These are phyloP conservation scores for Tetragonula carbonaria DNA, from an alignment of 2,888 invertebrate genomes.

Conservation along the genomic window DNA sequence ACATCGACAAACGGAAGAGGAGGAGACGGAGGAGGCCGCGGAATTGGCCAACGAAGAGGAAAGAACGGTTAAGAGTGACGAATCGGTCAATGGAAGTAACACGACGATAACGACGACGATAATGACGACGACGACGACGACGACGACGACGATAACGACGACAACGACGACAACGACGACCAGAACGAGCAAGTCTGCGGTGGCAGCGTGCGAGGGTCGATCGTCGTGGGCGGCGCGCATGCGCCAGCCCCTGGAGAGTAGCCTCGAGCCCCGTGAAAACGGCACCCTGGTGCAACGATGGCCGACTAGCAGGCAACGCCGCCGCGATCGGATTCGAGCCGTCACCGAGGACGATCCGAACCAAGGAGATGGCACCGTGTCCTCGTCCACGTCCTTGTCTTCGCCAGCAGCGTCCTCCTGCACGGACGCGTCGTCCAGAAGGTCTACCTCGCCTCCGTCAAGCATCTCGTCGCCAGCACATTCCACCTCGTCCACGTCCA, in stretches of 20 bases:
- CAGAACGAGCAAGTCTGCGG: slow-evolving; percentile 59
- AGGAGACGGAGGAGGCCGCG: neutral
- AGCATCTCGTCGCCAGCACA: slow-evolving; percentile 59
- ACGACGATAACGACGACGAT: slow-evolving; percentile 17
- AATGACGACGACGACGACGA: neutral
- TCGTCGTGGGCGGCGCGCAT: slow-evolving; percentile 81
- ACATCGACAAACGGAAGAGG: slow-evolving; percentile 49
- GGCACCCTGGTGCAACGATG: slow-evolving; percentile 82
- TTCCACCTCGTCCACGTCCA: slow-evolving; percentile 45
- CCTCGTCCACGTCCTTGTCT: slow-evolving; percentile 56
- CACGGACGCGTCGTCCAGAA: slow-evolving; percentile 51
- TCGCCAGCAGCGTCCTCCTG: slow-evolving; percentile 59
- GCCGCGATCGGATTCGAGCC: slow-evolving; percentile 26
- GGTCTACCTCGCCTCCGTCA: slow-evolving; percentile 60
- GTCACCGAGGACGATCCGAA: slow-evolving; percentile 20
- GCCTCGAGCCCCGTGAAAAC: slow-evolving; percentile 78
- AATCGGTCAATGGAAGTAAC: slow-evolving; percentile 26
- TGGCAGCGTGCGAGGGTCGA: slow-evolving; percentile 72
- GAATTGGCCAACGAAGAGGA: slow-evolving; percentile 45
- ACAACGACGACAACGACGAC: slow-evolving; percentile 36
- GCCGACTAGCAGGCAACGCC: slow-evolving; percentile 54
- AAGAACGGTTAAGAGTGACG: neutral
- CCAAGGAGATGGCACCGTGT: slow-evolving; percentile 19
- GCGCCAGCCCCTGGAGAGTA: slow-evolving; percentile 84
- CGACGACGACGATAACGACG: slow-evolving; percentile 24